Evolutionary conservation across 2,888 invertebrate genomes (phyloP), one percentile per base, ranked within the genome.

Genomic region (Junonia oenone): DNA sequence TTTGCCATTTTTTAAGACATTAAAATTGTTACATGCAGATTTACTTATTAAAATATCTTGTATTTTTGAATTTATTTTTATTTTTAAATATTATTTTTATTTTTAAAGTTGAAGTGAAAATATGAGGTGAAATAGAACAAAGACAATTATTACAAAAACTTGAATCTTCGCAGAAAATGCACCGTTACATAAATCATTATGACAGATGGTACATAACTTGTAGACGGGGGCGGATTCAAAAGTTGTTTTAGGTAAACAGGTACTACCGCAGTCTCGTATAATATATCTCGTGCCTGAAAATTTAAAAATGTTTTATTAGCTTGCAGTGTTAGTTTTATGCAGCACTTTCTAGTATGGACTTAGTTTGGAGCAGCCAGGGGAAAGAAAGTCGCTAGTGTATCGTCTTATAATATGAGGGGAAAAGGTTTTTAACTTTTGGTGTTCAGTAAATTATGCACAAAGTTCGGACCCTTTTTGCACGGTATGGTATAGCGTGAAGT

Each of bases 141-240:
- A 15, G 6, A 69, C 15, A 6, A 72, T 59, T 33, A 74, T 53
- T 31, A 71, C 53, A 2, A 73, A 35, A 51, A 63, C 69, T 31
- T 69, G 62, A 8, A 62, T 62, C 49, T 66, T 72, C 45, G 73
- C 62, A 2, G 73, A 62, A 54, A 66, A 65, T 31, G 81, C 80
- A 6, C 74, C 63, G 63, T 84, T 87, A 63, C 87, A 87, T 38
- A 81, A 68, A 61, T 87, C 83, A 0, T 63, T 53, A 51, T 81
- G 71, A 56, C 87, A 87, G 49, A 82, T 66, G 1, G 75, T 71
- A 62, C 87, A 87, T 0, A 75, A 68, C 45, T 72, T 73, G 63
- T 78, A 77, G 38, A 62, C 68, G 1, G 73, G 69, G 31, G 60
- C 59, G 2, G 76, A 47, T n/a, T 69, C 71, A 3, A 59, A 49